Evolutionary conservation across 1,140 invertebrate species (phyloP).

Genomic region (Orchesella cincta): DNA sequence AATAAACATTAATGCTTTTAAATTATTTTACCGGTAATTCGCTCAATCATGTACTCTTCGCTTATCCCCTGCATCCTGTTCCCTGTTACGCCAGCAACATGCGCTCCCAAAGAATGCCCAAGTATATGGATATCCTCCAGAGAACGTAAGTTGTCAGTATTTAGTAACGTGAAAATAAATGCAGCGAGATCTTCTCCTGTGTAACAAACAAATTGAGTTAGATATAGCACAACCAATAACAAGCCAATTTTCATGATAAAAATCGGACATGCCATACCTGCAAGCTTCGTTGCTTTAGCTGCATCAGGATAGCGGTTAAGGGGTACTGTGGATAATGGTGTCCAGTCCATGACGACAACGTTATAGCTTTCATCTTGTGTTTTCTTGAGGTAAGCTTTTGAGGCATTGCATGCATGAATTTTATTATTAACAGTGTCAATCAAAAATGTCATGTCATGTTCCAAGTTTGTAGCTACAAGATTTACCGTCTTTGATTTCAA

Average conservation of each 20-base stretch:
- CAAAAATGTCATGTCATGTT: background rate
- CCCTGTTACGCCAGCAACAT: slow-evolving; percentile 3
- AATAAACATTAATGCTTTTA: background rate
- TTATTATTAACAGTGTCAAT: background rate
- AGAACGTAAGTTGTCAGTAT: background rate
- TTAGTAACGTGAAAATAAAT: background rate
- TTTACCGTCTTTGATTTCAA: slow-evolving; percentile 21
- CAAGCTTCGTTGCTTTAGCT: background rate
- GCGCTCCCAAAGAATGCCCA: slow-evolving; percentile 8
- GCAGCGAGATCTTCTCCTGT: background rate
- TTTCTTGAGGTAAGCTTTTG: background rate
- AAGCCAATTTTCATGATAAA: background rate
- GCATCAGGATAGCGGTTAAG: background rate
- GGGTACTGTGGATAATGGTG: background rate
- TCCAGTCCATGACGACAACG: slow-evolving; percentile 15
- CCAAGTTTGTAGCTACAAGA: background rate
- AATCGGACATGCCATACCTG: background rate
- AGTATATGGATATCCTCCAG: background rate
- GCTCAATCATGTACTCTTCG: background rate
- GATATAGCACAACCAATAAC: background rate
- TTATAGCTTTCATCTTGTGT: background rate
- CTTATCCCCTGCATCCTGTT: background rate
- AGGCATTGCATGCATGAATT: background rate
- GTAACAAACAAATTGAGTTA: background rate
- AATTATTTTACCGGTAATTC: slow-evolving; percentile 11